Conservation (phyloP, 2,797 vertebrate genomes). For the Sebastes melanostomus region DNA sequence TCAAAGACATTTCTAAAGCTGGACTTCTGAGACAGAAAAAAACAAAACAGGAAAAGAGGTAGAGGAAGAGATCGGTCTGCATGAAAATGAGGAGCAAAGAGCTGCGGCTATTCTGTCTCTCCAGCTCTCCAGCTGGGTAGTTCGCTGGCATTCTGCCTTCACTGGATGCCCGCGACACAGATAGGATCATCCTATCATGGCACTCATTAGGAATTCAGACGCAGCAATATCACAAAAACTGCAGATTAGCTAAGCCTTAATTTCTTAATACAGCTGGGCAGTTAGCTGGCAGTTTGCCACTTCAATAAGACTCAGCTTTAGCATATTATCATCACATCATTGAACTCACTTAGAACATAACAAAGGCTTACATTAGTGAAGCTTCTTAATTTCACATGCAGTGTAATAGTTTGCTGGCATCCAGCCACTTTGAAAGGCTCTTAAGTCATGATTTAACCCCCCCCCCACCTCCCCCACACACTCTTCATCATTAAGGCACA, state of each 20-base stretch:
- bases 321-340: slow-evolving; percentile 51
- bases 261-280: slow-evolving; percentile 46
- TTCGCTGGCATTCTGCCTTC: slow-evolving; percentile 33
- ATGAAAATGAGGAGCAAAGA: background rate
- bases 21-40: background rate
- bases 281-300: slow-evolving; percentile 51
- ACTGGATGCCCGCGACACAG: slow-evolving; percentile 22
- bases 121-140: slow-evolving; percentile 1
- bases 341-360: slow-evolving; percentile 51
- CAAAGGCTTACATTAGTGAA: slow-evolving; percentile 53
- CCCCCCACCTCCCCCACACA: too few relatives aligned
- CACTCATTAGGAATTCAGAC: slow-evolving; percentile 55
- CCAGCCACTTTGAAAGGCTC: slow-evolving; percentile 23
- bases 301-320: slow-evolving; percentile 38
- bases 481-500: background rate
- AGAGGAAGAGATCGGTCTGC: background rate
- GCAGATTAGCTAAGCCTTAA: slow-evolving; percentile 49
- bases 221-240: slow-evolving; percentile 42
- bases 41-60: background rate
- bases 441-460: slow-evolving; percentile 23
- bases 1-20: slow-evolving; percentile 1
- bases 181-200: slow-evolving; percentile 50
- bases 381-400: slow-evolving; percentile 47
- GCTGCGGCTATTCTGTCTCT: background rate
- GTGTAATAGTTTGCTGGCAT: slow-evolving; percentile 48